phyloP scores from a whole-genome alignment of 1,140 invertebrate genomes.

The Solenopsis invicta region DNA sequence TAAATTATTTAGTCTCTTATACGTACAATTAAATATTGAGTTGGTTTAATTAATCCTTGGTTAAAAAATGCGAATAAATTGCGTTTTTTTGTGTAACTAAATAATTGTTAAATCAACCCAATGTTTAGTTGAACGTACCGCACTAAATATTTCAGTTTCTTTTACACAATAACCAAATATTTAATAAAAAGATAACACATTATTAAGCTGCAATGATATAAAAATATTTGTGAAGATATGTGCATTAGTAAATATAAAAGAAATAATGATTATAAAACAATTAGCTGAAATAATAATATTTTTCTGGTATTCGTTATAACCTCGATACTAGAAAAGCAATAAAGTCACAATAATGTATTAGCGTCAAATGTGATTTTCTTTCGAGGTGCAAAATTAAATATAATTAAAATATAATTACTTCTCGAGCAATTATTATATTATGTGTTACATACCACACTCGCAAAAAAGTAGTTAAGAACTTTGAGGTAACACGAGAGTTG shows the following conservation, averaged over 20 bases:
- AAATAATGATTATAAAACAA: conserved; percentile 1
- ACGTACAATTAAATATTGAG: no score
- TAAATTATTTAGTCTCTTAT: no score
- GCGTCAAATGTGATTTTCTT: background rate
- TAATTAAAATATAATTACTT: conserved; percentile 50
- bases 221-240: background rate
- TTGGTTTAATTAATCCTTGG: no score
- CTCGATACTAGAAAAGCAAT: background rate
- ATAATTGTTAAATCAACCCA: no score
- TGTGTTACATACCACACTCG: background rate
- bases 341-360: conserved; percentile 6
- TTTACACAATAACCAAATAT: background rate
- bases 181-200: background rate
- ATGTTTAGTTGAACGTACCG: no score
- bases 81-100: no score
- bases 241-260: background rate
- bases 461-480: background rate
- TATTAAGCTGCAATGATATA: background rate
- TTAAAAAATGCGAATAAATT: no score
- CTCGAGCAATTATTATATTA: conserved; percentile 35
- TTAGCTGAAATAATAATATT: background rate
- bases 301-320: background rate
- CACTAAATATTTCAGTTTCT: no score
- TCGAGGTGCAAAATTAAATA: background rate
- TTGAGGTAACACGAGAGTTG: background rate